These are phyloP conservation scores for Parascotia fuliginaria DNA, from an alignment of 2,888 invertebrate genomes.

Conservation along the genomic window DNA sequence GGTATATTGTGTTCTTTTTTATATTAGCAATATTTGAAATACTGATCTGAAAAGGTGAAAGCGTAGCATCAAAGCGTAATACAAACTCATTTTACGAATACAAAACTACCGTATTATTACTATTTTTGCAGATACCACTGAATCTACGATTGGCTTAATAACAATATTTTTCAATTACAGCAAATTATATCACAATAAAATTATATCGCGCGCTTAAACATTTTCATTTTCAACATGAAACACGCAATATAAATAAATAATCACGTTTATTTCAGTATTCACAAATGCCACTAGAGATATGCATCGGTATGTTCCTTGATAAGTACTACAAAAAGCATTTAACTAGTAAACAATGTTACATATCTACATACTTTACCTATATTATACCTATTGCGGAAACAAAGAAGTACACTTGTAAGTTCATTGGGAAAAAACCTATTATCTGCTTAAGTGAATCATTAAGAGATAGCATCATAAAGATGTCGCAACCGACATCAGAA, in stretches of 20 bases:
- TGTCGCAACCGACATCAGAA: neutral
- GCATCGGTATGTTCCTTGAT: neutral
- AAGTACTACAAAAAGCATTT: neutral
- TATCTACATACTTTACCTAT: neutral
- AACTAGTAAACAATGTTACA: slow-evolving; percentile 22
- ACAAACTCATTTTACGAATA: no score
- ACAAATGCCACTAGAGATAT: neutral
- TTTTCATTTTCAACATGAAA: neutral
- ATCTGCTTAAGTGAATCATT: slow-evolving; percentile 12
- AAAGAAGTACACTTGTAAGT: slow-evolving; percentile 6
- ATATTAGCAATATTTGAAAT: no score
- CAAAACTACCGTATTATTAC: no score
- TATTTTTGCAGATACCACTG: no score
- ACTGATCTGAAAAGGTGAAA: no score
- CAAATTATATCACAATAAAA: no score
- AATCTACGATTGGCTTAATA: no score
- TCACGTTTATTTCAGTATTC: neutral
- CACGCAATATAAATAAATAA: neutral
- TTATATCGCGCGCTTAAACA: no score
- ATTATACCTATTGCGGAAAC: slow-evolving; percentile 13
- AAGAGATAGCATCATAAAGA: neutral
- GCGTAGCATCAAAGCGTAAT: no score
- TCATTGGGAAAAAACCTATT: slow-evolving; percentile 21
- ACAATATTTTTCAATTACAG: no score
- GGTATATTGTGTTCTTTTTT: no score